Evolutionary conservation across 2,888 invertebrate species (phyloP).

Genomic region (Lydus trimaculatus): DNA sequence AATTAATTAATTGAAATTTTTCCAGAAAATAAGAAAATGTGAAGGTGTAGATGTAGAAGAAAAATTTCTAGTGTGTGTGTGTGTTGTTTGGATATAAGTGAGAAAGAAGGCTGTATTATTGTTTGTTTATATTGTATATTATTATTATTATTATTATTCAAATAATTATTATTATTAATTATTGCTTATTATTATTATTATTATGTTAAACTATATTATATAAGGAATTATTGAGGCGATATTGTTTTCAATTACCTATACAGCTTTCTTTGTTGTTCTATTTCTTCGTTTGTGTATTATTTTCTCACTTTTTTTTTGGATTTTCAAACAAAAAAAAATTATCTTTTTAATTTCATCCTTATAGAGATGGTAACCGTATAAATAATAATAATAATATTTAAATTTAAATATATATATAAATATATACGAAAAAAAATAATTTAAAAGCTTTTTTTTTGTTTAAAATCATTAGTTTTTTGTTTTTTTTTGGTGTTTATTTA

Average conservation of each 20-base stretch:
- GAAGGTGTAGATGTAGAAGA: slow-evolving; percentile 26
- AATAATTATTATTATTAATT: slow-evolving; percentile 1
- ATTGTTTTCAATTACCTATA: slow-evolving; percentile 1
- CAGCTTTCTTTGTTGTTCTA: not conserved
- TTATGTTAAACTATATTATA: slow-evolving; percentile 13
- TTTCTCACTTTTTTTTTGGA: not conserved
- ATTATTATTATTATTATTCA: slow-evolving; percentile 37
- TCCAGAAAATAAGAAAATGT: slow-evolving; percentile 53
- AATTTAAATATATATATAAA: slow-evolving; percentile 6
- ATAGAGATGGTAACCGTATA: slow-evolving; percentile 12
- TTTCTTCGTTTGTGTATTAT: not conserved
- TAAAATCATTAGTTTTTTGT: not conserved
- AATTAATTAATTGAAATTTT: slow-evolving; percentile 23
- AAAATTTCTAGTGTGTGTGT: too few species aligned
- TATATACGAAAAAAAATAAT: too few species aligned
- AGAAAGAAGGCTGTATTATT: slow-evolving; percentile 58
- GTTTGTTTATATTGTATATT: slow-evolving; percentile 58
- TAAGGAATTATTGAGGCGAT: slow-evolving; percentile 4
- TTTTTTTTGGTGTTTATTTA: not conserved
- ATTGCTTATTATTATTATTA: not conserved
- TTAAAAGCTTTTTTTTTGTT: too few species aligned
- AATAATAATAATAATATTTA: slow-evolving; percentile 9
- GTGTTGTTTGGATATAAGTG: slow-evolving; percentile 47
- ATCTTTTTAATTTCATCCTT: slow-evolving; percentile 27
- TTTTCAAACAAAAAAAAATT: not conserved